Evolutionary conservation across 2,113 vertebrate species (phyloP), one percentile per base, ranked within the genome.

Genomic region (Elgaria multicarinata): DNA sequence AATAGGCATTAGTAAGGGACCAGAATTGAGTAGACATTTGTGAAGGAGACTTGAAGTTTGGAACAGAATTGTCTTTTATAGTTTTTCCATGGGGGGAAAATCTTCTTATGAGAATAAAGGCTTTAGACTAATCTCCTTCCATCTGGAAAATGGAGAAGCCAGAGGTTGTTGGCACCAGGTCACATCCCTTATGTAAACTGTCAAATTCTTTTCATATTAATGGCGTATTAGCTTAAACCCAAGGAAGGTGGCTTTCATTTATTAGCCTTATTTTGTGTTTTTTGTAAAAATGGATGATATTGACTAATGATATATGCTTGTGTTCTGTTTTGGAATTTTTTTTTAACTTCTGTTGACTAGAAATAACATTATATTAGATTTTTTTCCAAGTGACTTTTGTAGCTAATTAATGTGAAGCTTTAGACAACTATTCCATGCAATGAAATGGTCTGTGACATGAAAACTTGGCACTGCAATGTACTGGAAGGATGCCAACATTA

Each of bases 101-200:
- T 97, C 96, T 97, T 96, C 96, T 97, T 97, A 97, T 89, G 94
- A 93, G 96, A 96, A 97, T 97, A 97, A 97, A 98, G 95, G 94
- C 96, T 96, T 96, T 91, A 95, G 95, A 93, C 95, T 97, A 98
- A 98, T 98, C 97, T 98, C 95, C 95, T 95, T 94, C 96, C 94
- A 97, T 98, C 97, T 98, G 97, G 97, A 98, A 97, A 98, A 97
- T 97, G 95, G 96, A 96, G 96, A 97, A 98, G 97, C 96, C 96
- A 96, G 95, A 96, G 96, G 96, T 97, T 96, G 96, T 95, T 97
- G 96, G 97, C 97, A 97, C 87, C 92, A 93, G 97, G 98, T 98
- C 97, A 97, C 96, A 97, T 98, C 97, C 97, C 97, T 94, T 95
- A 98, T 98, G 98, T 98, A 98, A 98, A 98, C 97, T 97, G 96